Conservation (phyloP, 2,113 vertebrate genomes). For the Mesocricetus auratus region DNA sequence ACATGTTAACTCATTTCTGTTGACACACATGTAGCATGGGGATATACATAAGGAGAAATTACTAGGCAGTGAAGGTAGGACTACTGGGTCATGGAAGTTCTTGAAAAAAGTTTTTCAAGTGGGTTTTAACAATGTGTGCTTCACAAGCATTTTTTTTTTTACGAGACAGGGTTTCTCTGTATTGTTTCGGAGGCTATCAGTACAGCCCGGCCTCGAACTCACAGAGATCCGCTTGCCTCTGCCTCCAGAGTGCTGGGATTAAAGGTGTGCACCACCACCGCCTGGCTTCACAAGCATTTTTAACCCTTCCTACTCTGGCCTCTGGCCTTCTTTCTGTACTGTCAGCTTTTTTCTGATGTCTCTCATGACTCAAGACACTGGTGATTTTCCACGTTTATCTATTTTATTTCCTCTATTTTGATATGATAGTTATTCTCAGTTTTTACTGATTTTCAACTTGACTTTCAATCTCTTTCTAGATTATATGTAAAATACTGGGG, state of each 20-base stretch:
- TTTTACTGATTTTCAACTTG: background rate
- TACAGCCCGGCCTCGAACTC: too few species aligned
- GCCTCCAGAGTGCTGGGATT: too few species aligned
- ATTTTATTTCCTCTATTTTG: background rate
- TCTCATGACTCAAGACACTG: background rate
- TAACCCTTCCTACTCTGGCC: accelerated
- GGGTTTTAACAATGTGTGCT: accelerated
- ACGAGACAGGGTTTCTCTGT: too few species aligned
- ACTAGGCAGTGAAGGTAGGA: background rate
- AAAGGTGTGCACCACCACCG: too few species aligned
- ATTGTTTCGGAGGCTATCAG: too few species aligned
- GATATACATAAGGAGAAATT: background rate
- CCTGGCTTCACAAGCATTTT: background rate
- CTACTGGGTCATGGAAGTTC: background rate
- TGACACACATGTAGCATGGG: background rate
- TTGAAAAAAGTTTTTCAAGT: background rate
- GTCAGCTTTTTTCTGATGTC: background rate
- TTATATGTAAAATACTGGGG: background rate
- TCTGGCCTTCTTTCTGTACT: background rate
- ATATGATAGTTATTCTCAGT: background rate
- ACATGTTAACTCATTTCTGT: background rate
- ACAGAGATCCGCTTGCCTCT: too few species aligned
- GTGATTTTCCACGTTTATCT: background rate
- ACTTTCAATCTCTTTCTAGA: background rate
- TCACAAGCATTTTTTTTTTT: background rate